A percentile compares a stretch with the other conserved stretches of the same genome.
These are phyloP conservation scores for Chydorus sphaericus DNA, from an alignment of 2,888 invertebrate genomes.

Conservation along the genomic window DNA sequence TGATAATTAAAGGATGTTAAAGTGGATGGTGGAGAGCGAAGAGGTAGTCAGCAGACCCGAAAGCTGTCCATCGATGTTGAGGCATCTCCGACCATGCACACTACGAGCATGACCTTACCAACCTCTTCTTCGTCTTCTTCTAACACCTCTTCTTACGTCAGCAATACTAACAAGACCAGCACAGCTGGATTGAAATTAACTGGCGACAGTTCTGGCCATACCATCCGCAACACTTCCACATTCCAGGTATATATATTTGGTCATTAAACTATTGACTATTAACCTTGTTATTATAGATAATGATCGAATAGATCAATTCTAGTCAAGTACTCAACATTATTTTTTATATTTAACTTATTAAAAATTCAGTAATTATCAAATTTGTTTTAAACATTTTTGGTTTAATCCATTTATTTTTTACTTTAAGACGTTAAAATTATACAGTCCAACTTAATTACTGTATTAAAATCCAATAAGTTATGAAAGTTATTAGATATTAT, in stretches of 20 bases:
- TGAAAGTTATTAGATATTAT: no score
- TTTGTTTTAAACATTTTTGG: no score
- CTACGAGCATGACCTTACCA: neutral
- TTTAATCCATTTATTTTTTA: no score
- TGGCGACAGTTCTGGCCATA: constrained; percentile 10
- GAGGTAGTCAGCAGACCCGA: neutral
- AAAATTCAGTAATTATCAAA: no score
- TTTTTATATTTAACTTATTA: no score
- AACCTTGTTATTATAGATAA: no score
- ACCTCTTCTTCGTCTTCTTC: neutral
- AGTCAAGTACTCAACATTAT: no score
- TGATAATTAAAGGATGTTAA: neutral
- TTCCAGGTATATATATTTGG: constrained; percentile 4
- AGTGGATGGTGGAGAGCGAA: neutral
- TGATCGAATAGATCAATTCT: no score
- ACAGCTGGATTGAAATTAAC: neutral
- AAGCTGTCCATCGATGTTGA: neutral
- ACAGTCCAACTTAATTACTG: no score
- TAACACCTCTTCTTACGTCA: neutral
- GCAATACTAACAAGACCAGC: neutral
- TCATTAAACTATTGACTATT: no score
- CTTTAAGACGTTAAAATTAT: no score
- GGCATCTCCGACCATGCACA: neutral
- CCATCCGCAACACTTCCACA: constrained; percentile 8
- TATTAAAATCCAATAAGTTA: no score